Evolutionary conservation across 1,140 invertebrate genomes (phyloP), one percentile per base, ranked within the genome.

Genomic region (Atta colombica): DNA sequence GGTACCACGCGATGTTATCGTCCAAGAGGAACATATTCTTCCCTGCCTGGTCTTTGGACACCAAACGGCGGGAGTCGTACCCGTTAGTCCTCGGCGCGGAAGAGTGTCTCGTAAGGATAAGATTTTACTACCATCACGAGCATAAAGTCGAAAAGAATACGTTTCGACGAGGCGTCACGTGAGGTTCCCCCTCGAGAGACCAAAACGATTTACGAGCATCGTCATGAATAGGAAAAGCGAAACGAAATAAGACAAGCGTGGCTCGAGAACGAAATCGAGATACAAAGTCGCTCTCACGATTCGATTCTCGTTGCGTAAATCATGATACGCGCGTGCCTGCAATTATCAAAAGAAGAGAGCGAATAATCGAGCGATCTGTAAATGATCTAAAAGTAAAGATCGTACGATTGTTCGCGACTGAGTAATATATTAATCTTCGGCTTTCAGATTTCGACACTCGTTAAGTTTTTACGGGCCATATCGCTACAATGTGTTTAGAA

Each of bases 101-200:
- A 81, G 66, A 68, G 80, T 89, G 75, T 89, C 87, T 89, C 88
- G 72, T 61, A 68, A 49, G 89, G 88, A 89, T 89, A 84, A 90
- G 88, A 89, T 89, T 90, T 90, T 89, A 89, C 72, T 87, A 72
- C 77, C 88, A 89, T n/a, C 85, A 66, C 85, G 85, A 49, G 66
- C 88, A 89, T 89, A 90, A 90, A 90, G 63, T 90, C 77, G 58
- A 87, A 66, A 84, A 90, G 88, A 87, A 90, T 90, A 89, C 88
- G 85, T 71, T 89, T 78, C 72, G 88, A 87, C 88, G 88, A 90
- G 88, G 88, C 89, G 89, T 89, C 89, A 85, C 85, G 85, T 77
- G 71, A 80, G 28, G 35, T 45, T 85, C 71, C 84, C 84, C 77
- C 84, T 89, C 60, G 77, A 61, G 88, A 84, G 58, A 63, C 60